Evolutionary conservation across 2,888 invertebrate species (phyloP), one percentile per base, ranked within the genome.

Genomic region (Torymus auratus): DNA sequence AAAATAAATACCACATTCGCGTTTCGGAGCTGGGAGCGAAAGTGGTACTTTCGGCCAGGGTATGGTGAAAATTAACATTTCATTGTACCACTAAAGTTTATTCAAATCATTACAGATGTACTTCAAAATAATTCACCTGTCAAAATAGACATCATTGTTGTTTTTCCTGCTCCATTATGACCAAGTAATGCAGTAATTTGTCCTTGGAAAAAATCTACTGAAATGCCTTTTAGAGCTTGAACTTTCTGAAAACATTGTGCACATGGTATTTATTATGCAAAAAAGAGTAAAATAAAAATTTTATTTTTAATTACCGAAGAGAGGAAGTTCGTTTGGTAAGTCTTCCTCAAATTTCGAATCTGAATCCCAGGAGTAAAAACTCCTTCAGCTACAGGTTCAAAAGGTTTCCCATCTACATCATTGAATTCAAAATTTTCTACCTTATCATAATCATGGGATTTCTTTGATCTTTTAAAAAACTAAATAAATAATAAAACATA

Each of bases 61-160:
- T n/a, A n/a, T n/a, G n/a, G n/a, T n/a, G n/a, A n/a, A n/a, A n/a
- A n/a, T n/a, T n/a, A n/a, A n/a, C n/a, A n/a, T 41, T 41, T 10
- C 41, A 41, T 41, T 41, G 13, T 13, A 52, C 5, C 13, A 65
- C 12, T 55, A 50, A 50, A 61, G 50, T 11, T 17, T 55, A 56
- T 68, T 68, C n/a, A 13, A 14, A 69, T 11, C 10, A 62, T 1
- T 41, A 41, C 5, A 41, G 41, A 41, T 41, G 7, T 41, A 41
- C 7, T 41, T 41, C 41, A 41, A 12, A 61, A 4, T 60, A 2
- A 68, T 23, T 62, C 28, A 81, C 81, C 97, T 52, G 96, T 97
- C 50, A 97, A 91, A 95, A 98, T 97, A 0, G 96, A 96, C 92
- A 97, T 96, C 0, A 97, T 97, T 0, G 97, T 97, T 0, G 97